Evolutionary conservation across 2,797 vertebrate genomes (phyloP).

Genomic region (Diplodus puntazzo): DNA sequence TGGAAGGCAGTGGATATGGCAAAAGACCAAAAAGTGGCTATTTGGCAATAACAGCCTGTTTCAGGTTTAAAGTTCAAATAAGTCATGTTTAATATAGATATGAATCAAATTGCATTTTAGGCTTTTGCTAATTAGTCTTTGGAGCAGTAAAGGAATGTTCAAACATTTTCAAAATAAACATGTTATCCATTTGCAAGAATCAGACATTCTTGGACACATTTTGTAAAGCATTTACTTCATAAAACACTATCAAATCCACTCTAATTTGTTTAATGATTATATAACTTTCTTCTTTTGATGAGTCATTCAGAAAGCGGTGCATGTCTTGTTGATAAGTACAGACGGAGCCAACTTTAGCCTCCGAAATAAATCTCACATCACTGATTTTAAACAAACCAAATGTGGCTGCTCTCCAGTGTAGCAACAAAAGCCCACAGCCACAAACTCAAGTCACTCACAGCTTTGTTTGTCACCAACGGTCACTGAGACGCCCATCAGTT

Average conservation of each 20-base stretch:
- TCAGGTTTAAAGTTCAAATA: background rate
- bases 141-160: no score
- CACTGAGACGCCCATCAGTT: slow-evolving; percentile 39
- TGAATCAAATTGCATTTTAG: background rate
- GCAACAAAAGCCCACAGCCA: slow-evolving; percentile 40
- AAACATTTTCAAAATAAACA: background rate
- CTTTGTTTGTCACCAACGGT: slow-evolving; percentile 38
- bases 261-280: background rate
- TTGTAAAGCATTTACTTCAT: slow-evolving; percentile 3
- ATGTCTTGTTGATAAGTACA: background rate
- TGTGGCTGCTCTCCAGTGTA: background rate
- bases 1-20: no score
- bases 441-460: slow-evolving; percentile 21
- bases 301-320: background rate
- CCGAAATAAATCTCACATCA: slow-evolving; percentile 35
- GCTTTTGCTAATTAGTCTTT: background rate
- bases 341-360: slow-evolving; percentile 3
- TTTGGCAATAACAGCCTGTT: background rate
- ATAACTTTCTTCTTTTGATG: no score
- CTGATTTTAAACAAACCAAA: slow-evolving; percentile 45
- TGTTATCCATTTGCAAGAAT: background rate
- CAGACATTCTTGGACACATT: background rate
- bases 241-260: background rate
- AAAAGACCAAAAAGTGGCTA: background rate
- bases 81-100: background rate